Conservation (phyloP, 2,888 invertebrate species). For the Epinotia demarniana region DNA sequence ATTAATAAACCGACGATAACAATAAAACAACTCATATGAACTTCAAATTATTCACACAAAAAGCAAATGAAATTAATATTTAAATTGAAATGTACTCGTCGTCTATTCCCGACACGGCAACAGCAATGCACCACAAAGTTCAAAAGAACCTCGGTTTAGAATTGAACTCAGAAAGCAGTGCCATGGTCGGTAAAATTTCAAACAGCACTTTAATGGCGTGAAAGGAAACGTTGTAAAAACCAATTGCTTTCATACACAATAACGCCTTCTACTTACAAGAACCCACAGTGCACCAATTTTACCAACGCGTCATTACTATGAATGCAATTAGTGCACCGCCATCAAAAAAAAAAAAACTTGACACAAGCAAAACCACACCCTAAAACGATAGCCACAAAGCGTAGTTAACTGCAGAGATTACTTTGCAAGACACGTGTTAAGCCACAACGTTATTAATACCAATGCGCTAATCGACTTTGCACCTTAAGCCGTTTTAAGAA, state of each 20-base stretch:
- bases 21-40: too few species aligned
- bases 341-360: conserved; percentile 6
- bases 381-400: conserved; percentile 19
- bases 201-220: not conserved
- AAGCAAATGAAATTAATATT: too few species aligned
- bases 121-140: not conserved
- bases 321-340: conserved; percentile 59
- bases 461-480: conserved; percentile 2
- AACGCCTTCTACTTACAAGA: conserved; percentile 44
- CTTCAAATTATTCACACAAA: too few species aligned
- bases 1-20: too few species aligned
- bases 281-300: conserved; percentile 65
- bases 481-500: not conserved
- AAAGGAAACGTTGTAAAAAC: not conserved
- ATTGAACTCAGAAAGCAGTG: not conserved
- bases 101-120: not conserved
- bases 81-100: too few species aligned
- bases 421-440: conserved; percentile 47
- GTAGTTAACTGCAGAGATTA: conserved; percentile 42
- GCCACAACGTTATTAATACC: conserved; percentile 35
- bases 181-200: conserved; percentile 17
- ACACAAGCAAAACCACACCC: conserved; percentile 45
- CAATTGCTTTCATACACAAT: conserved; percentile 2
- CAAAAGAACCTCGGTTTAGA: not conserved
- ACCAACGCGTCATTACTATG: conserved; percentile 59